Evolutionary conservation across 1,140 invertebrate species (phyloP), one percentile per base, ranked within the genome.

Genomic region (Aporrectodea caliginosa): DNA sequence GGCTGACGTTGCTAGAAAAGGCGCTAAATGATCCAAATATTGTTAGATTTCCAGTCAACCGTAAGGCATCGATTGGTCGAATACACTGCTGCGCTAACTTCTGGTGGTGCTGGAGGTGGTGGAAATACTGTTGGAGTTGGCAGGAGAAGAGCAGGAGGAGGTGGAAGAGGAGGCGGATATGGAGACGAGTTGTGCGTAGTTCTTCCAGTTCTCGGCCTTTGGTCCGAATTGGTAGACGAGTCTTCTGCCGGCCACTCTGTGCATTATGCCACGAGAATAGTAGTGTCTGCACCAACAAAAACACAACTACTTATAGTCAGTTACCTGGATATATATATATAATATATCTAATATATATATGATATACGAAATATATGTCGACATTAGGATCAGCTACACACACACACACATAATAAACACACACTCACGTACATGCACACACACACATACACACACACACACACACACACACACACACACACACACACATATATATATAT

Each of bases 381-480:
- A n/a, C n/a, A n/a, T n/a, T n/a, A n/a, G n/a, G n/a, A n/a, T n/a
- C n/a, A n/a, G n/a, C n/a, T n/a, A 68, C 58, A 68, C 27, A 68
- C 58, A 68, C 27, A 68, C 58, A 68, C 58, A 68, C 58, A 68
- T 68, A 68, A n/a, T n/a, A n/a, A n/a, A n/a, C 58, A 68, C 27
- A 68, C 58, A 68, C 27, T 16, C 58, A 27, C 27, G 27, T 27
- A 27, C 27, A 68, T 68, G 58, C 27, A 68, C 58, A 27, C 27
- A 68, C 58, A 27, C 27, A 68, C 27, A 68, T 68, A 68, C 58
- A 68, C 27, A 68, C 58, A 14, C 14, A 68, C 58, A 68, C 14
- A 68, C 58, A 68, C 58, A 68, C 58, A 68, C 58, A 68, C 58
- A 68, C 14, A 68, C 58, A 68, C 58, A 68, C 58, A 68, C 58